Evolutionary conservation across 1,140 invertebrate genomes (phyloP), one percentile per base, ranked within the genome.

Genomic region (Pogonomyrmex barbatus): DNA sequence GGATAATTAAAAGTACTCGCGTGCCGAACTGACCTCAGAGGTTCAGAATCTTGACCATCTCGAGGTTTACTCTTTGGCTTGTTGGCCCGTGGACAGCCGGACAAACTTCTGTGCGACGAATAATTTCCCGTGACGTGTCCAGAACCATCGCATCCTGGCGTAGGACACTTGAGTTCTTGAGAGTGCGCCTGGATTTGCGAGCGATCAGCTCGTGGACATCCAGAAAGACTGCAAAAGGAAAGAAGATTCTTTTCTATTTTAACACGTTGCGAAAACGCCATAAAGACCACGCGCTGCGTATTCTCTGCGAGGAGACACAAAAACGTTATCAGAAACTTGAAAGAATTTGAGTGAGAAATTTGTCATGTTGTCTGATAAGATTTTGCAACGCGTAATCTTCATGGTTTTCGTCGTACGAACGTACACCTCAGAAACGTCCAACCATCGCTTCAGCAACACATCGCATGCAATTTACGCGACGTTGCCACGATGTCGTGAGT

Each of bases 31-130:
- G 89, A 98, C 97, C 98, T 97, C 76, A 98, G 94, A 10, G 98
- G 98, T 93, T 99, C 98, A 2, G 98, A 98, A 93, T 99, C 98
- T 91, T 98, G 98, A 62, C 98, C 98, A 94, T 99, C 98, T 56
- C 98, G 95, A 0, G 98, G 98, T 96, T 98, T 98, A 94, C 97
- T 98, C 94, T 98, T 98, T 9, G 98, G 98, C 92, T 98, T 98
- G 94, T 98, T 98, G 88, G 98, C 98, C 88, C 97, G 95, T 73
- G 97, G 97, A 95, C 98, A 98, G 9, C 97, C 97, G 9, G 97
- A 98, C 56, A 98, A 95, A 94, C 97, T 98, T 91, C 97, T 96
- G 94, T 98, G 98, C 58, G 97, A 98, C 47, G 97, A 97, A 94
- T 98, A 98, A 95, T 98, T 98, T 87, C 97, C 97, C 30, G 97